Evolutionary conservation across 1,140 invertebrate genomes (phyloP), one percentile per base, ranked within the genome.

Genomic region (Drosophila navojoa): DNA sequence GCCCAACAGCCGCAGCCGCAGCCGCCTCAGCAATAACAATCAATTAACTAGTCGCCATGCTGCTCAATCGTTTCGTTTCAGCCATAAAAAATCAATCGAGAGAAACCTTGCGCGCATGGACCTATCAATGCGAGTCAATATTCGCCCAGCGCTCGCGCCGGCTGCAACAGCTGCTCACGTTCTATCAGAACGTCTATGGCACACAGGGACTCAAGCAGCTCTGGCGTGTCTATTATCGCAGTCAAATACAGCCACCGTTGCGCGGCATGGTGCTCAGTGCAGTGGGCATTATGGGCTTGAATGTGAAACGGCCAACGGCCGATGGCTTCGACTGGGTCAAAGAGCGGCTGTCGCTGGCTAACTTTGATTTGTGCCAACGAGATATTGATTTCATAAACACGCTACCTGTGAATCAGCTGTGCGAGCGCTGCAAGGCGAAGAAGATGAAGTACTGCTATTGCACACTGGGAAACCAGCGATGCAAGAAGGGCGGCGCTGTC

Each of bases 141-240:
- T 72, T 94, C 19, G 95, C 94, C 5, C 94, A 95, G 77, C 92
- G 94, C 13, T 84, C 95, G 1, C 91, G 94, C 45, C 93, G 94
- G 40, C 93, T 93, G 15, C 93, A 95, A 71, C 95, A 95, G 73
- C 92, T 95, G 77, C 93, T 95, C 71, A 93, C 93, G 40, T 91
- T 95, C 9, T 95, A 95, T 79, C 93, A 93, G 2, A 93, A 92
- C 69, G 92, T 95, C 50, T 95, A 95, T 93, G 94, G 94, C 38
- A 94, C 95, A 60, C 90, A 93, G 3, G 93, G 93, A 5, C 80
- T 95, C 0, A 93, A 92, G 64, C 93, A 94, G 50, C 92, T 95
- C 2, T 81, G 95, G 35, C 92, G 92, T 25, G 86, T 90, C 10
- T 93, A 94, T 90, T 93, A 92, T 50, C 81, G 86, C 9, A 92